Base-by-base conservation (phyloP, 2,797 vertebrate species). In the Tokudaia tokunoshimensis region DNA sequence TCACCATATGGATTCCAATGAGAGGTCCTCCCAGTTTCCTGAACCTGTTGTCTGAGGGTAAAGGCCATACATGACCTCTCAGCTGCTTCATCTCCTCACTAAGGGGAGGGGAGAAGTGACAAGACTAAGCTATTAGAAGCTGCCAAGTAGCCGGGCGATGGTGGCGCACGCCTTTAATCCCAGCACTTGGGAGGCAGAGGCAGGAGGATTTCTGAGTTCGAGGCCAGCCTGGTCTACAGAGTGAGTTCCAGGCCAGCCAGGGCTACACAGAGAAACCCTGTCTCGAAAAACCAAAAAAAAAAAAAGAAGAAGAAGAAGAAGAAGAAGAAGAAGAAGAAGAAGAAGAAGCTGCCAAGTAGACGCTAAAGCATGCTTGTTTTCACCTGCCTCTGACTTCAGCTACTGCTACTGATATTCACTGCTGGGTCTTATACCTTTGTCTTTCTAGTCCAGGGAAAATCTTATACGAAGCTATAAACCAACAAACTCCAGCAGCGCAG, bases 391-490 rank as follows among this genome's bases (percentile, higher is more conserved):
- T 70, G 31, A 52, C 31, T 67, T 84, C 44, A 85, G 44, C 63
- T 24, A n/a, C 83, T 85, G 20, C 44, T 70, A 86, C 79, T 22
- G 41, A 63, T 70, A 87, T 59, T 90, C 61, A 95, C 44, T 90
- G 8, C 76, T 78, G 47, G 84, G 76, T 17, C 55, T 14, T 80
- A 6, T 24, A 26, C 22, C 78, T 15, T 47, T 91, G 47, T 59
- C 20, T 95, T 92, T 81, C 34, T 47, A 83, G n/a, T 82, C 55
- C 15, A 82, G 93, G 55, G 67, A 93, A 92, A 93, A 76, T 61
- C 70, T 82, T 41, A 17, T 6, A 50, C 29, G 76, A 95, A 91
- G 44, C 44, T 79, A 1, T 52, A 76, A 97, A 63, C 0, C 70
- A 41, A 81, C 83, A 74, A 37, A 59, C 59, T 63, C 47, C 72